Evolutionary conservation across 2,888 invertebrate species (phyloP), one percentile per base, ranked within the genome.

Genomic region (Poecilus cupreus): DNA sequence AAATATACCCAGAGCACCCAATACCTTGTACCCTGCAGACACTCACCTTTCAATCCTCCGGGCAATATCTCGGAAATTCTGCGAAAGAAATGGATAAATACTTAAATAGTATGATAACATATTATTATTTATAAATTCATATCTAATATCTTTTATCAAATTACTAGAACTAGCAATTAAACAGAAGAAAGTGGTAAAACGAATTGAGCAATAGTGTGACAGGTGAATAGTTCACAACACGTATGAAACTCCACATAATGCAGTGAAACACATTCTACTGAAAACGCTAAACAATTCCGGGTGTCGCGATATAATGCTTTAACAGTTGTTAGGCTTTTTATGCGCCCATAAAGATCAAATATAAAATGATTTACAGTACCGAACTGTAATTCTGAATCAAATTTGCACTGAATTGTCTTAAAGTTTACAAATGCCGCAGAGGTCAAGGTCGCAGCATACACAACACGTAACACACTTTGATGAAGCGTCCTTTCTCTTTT

Each of bases 281-380:
- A 78, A 64, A 64, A 64, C 46, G 64, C 68, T 64, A 68, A 60
- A 78, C 78, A 78, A 78, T 78, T 64, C 78, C 26, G 64, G 75
- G 51, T 75, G 75, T 75, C 75, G 75, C 75, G 75, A 49, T 78
- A 78, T 78, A 68, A 78, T 60, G 49, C 64, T 78, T 77, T 78
- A 78, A 78, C 64, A 43, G 75, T 75, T 75, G 75, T 75, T 75
- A 51, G 51, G 49, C 75, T 75, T 64, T 78, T 78, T 78, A 78
- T 78, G 68, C 22, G 78, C 78, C 26, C 78, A 60, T 78, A 78
- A 78, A 78, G 78, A 64, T 78, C 78, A 68, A 64, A 78, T 78
- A 78, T 64, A 78, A 78, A 78, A 68, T 78, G 78, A 78, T 78
- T 78, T 78, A 78, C 57, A 64, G 46, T 57, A 26, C 26, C 49